phyloP scores from a whole-genome alignment of 1,140 invertebrate species.

The Bemisia tabaci region DNA sequence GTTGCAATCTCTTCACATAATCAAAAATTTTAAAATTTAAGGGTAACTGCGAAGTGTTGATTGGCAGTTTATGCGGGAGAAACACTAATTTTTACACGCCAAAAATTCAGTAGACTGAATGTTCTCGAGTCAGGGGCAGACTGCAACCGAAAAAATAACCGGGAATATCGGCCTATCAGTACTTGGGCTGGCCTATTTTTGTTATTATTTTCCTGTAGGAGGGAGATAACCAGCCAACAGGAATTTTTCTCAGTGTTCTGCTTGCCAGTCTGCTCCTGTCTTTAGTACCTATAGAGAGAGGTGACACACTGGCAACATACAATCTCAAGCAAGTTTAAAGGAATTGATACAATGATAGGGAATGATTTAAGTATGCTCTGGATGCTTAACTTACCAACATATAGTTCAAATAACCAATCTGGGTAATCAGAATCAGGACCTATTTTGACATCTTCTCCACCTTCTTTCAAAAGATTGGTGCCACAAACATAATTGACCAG shows the following conservation, averaged over 20 bases:
- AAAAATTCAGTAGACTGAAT: too few species aligned
- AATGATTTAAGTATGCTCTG: too few species aligned
- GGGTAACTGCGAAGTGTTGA: too few species aligned
- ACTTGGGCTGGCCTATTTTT: too few species aligned
- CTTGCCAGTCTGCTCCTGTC: neutral
- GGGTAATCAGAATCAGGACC: slow-evolving; percentile 81
- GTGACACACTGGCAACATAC: neutral
- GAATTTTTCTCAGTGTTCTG: neutral
- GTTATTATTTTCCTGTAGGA: neutral
- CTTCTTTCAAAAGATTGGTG: slow-evolving; percentile 58
- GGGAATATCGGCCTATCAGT: too few species aligned
- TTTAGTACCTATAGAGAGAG: neutral
- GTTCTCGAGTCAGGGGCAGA: too few species aligned
- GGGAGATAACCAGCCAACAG: too few species aligned
- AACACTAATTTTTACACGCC: too few species aligned
- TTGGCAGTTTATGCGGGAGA: too few species aligned
- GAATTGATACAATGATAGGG: neutral
- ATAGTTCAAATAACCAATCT: slow-evolving; percentile 77
- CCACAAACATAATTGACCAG: slow-evolving; percentile 74
- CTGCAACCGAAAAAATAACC: too few species aligned
- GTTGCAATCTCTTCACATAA: too few species aligned
- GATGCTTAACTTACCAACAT: slow-evolving; percentile 31
- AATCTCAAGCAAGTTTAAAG: neutral
- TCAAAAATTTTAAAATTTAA: too few species aligned
- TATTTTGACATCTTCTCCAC: slow-evolving; percentile 67